These are phyloP conservation scores for Hypocryptadius cinnamomeus DNA, from an alignment of 2,113 vertebrate genomes.

Conservation along the genomic window DNA sequence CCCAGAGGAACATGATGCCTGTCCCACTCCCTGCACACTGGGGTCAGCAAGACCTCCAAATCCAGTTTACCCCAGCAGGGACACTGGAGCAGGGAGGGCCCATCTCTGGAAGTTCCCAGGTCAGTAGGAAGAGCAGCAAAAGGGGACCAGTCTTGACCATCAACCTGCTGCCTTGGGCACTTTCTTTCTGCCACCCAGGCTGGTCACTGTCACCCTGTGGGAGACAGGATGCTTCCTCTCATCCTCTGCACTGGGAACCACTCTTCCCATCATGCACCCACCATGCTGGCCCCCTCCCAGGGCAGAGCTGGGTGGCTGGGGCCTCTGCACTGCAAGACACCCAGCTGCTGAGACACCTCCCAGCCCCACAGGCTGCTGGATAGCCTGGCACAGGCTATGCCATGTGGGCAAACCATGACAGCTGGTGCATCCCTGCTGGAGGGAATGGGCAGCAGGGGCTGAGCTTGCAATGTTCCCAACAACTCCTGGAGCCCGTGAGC, in stretches of 20 bases:
- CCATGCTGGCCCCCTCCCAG: not conserved
- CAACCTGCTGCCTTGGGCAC: not conserved
- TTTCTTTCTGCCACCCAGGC: not conserved
- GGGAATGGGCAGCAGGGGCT: not conserved
- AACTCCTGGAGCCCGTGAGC: not conserved
- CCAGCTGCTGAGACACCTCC: rapidly evolving
- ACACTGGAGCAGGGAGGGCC: not conserved
- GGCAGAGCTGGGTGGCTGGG: not conserved
- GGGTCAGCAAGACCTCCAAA: not conserved
- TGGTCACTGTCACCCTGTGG: not conserved
- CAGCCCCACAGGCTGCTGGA: not conserved
- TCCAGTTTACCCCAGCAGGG: not conserved
- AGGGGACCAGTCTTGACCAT: not conserved
- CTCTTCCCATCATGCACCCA: too few species aligned
- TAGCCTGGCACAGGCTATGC: not conserved
- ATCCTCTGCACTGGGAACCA: not conserved
- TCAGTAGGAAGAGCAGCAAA: not conserved
- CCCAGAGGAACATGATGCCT: not conserved
- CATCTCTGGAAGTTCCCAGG: not conserved
- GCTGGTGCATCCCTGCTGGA: not conserved
- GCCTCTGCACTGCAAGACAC: not conserved
- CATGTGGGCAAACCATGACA: not conserved
- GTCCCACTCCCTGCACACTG: rapidly evolving
- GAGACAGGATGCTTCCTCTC: not conserved
- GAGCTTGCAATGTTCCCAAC: not conserved